Conservation (phyloP, 1,140 invertebrate genomes). For the Papilio machaon region DNA sequence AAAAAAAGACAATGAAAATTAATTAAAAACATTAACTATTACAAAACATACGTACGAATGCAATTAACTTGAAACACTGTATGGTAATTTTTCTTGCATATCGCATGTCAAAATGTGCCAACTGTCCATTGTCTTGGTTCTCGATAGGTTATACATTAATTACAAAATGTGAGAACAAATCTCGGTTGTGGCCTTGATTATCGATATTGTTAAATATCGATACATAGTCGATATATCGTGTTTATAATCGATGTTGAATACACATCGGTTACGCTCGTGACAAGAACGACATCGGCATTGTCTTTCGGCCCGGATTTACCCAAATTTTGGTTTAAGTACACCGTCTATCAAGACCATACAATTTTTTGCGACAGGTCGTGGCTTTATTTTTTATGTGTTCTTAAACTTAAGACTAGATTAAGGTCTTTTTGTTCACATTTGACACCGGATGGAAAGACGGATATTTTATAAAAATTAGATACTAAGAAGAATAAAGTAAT, state of each 20-base stretch:
- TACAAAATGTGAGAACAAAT: constrained; percentile 46
- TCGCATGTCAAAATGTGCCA: constrained; percentile 40
- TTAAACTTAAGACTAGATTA: not conserved
- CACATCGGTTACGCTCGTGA: constrained; percentile 67
- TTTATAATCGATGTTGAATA: constrained; percentile 62
- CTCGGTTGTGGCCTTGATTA: constrained; percentile 49
- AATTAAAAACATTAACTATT: constrained; percentile 21
- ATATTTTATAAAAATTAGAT: not conserved
- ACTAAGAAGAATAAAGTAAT: not conserved
- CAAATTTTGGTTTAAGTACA: constrained; percentile 67
- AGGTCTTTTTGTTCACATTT: not conserved
- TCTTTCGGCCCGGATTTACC: constrained; percentile 68
- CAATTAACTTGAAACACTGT: constrained; percentile 23
- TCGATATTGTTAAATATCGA: constrained; percentile 49
- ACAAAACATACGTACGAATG: constrained; percentile 2
- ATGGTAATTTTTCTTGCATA: constrained; percentile 42
- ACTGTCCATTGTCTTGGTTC: constrained; percentile 41
- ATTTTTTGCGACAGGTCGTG: constrained; percentile 24
- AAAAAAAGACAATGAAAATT: constrained; percentile 13
- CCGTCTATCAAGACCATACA: constrained; percentile 16
- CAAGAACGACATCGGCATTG: constrained; percentile 70
- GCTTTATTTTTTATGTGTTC: not conserved
- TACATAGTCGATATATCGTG: constrained; percentile 56
- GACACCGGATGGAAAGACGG: not conserved
- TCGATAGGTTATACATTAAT: constrained; percentile 46